Evolutionary conservation across 2,888 invertebrate species (phyloP).

Genomic region (Trypoxylon attenuatum): DNA sequence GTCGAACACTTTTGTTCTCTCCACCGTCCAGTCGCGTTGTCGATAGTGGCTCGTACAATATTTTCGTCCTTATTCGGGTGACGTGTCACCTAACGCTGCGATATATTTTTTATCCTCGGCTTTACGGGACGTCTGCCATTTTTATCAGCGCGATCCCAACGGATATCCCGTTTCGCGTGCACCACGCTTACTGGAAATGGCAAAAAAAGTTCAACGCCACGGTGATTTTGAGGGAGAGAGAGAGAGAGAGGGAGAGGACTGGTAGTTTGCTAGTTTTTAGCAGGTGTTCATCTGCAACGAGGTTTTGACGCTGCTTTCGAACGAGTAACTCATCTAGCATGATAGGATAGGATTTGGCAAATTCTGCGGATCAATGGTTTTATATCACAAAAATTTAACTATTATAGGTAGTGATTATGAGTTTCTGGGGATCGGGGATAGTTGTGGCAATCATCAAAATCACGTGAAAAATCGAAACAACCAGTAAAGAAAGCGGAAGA

Average conservation of each 20-base stretch:
- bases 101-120: constrained; percentile 38
- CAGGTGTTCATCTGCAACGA: too few species aligned
- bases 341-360: too few species aligned
- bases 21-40: neutral
- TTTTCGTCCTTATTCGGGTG: constrained; percentile 31
- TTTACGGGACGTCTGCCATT: constrained; percentile 8
- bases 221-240: neutral
- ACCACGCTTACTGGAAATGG: constrained; percentile 25
- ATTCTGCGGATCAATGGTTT: too few species aligned
- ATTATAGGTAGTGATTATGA: too few species aligned
- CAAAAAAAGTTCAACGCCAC: neutral
- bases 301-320: too few species aligned
- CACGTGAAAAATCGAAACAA: neutral
- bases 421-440: too few species aligned
- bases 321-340: too few species aligned
- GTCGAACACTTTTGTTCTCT: too few species aligned
- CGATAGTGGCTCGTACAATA: constrained; percentile 32
- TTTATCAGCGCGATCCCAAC: constrained; percentile 5
- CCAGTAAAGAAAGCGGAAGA: constrained; percentile 9
- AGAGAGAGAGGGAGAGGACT: neutral
- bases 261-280: too few species aligned
- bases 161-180: constrained; percentile 21
- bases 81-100: constrained; percentile 35
- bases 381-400: too few species aligned
- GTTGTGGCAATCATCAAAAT: too few species aligned